These are phyloP conservation scores for Pogonocichla stellata DNA, from an alignment of 2,113 vertebrate species.

Conservation along the genomic window DNA sequence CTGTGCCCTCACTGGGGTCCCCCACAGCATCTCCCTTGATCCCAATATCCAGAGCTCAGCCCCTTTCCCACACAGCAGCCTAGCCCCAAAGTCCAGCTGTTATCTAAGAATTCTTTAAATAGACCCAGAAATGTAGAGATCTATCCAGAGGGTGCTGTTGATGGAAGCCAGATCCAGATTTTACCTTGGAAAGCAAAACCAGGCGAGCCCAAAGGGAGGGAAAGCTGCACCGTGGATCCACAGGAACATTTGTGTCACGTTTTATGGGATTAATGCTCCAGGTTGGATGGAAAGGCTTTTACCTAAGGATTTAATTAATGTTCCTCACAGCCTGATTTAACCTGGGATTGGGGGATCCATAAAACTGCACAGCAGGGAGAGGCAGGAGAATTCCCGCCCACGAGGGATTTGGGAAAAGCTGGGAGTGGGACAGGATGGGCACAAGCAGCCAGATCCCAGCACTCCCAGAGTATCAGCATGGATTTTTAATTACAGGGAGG, in stretches of 20 bases:
- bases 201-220: not conserved
- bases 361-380: not conserved
- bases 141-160: not conserved
- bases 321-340: not conserved
- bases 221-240: not conserved
- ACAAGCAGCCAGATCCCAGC: fast-evolving
- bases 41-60: not conserved
- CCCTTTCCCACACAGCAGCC: not conserved
- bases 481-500: not conserved
- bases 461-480: not conserved
- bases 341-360: not conserved
- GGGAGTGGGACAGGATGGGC: fast-evolving
- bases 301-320: slow-evolving; percentile 10
- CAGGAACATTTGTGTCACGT: not conserved
- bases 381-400: not conserved
- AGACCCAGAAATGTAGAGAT: not conserved
- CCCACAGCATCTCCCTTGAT: not conserved
- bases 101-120: not conserved
- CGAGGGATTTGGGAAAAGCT: not conserved
- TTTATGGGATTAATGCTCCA: not conserved
- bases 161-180: not conserved
- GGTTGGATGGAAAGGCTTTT: not conserved
- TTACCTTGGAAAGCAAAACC: not conserved
- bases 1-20: fast-evolving
- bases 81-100: not conserved